Evolutionary conservation across 1,140 invertebrate species (phyloP), one percentile per base, ranked within the genome.

Genomic region (Caerostris darwini): DNA sequence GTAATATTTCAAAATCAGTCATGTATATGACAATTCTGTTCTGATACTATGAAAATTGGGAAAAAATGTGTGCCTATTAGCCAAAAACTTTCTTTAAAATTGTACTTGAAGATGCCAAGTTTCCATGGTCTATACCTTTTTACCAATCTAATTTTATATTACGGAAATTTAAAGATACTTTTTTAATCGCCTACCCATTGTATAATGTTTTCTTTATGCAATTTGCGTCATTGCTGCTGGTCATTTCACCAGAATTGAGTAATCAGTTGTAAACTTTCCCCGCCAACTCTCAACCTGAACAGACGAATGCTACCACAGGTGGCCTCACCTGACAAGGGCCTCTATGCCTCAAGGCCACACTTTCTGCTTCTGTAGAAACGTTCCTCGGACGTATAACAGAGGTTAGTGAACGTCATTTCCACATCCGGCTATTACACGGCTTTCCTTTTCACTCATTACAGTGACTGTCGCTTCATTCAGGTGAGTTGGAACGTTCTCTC

Each of bases 291-390:
- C 34, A 0, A 34, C 0, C 34, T 2, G 34, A 34, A 34, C 34
- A 34, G n/a, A 5, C n/a, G 67, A 64, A 10, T 10, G 61, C 17
- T 64, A 17, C 61, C 10, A 14, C 5, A 64, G 10, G 61, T 64
- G 14, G 61, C 14, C 71, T 77, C 71, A 12, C 71, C 71, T 77
- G 71, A 34, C 34, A 77, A 34, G 71, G 71, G 34, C 71, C 71
- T 77, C 61, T 17, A 61, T 64, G 17, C 61, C 61, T 17, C 71
- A 77, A 77, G 71, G 71, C 34, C 71, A 77, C n/a, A 71, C 69
- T 71, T 19, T 19, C 69, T 71, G 12, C 71, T 77, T 77, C 71
- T 77, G 71, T 77, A 8, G 71, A 50, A 77, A 77, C 71, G 50
- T 77, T 77, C 71, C 71, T 77, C 71, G 71, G 19, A 77, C 34